Evolutionary conservation across 2,113 vertebrate species (phyloP).

Genomic region (Cottus gobio): DNA sequence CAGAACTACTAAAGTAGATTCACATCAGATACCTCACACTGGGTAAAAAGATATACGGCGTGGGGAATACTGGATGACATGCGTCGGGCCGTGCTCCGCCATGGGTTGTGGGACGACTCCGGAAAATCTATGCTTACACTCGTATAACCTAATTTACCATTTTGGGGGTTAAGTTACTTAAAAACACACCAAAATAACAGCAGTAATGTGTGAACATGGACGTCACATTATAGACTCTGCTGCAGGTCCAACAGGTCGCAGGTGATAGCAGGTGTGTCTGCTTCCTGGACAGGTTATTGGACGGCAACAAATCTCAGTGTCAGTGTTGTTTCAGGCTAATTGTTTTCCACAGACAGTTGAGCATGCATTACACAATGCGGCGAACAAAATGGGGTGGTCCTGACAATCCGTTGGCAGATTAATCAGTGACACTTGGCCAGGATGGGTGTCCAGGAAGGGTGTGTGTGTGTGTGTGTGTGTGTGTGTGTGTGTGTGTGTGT

Average conservation of each 20-base stretch:
- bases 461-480: not conserved
- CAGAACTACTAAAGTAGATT: too few relatives aligned
- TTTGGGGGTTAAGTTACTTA: too few relatives aligned
- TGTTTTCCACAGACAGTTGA: constrained; percentile 28
- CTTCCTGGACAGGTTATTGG: constrained; percentile 6
- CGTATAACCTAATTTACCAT: too few relatives aligned
- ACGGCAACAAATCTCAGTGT: not conserved
- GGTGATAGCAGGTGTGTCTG: constrained; percentile 1
- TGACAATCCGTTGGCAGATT: constrained; percentile 19
- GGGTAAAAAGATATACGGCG: too few relatives aligned
- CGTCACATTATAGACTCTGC: not conserved
- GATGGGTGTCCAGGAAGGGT: not conserved
- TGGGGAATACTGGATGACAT: too few relatives aligned
- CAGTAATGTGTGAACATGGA: not conserved
- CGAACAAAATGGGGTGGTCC: constrained; percentile 8
- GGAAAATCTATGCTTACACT: too few relatives aligned
- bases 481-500: too few relatives aligned
- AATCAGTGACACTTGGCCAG: constrained; percentile 52
- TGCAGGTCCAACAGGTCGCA: not conserved
- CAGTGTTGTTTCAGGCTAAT: constrained; percentile 1
- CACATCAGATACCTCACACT: too few relatives aligned
- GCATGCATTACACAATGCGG: constrained; percentile 16
- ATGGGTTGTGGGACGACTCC: too few relatives aligned
- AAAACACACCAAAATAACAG: not conserved
- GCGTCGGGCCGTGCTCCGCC: too few relatives aligned